A percentile compares a stretch with the other conserved stretches of the same genome.
Evolutionary conservation across 2,797 vertebrate genomes (phyloP).

Genomic region (Pangasius mekongensis): DNA sequence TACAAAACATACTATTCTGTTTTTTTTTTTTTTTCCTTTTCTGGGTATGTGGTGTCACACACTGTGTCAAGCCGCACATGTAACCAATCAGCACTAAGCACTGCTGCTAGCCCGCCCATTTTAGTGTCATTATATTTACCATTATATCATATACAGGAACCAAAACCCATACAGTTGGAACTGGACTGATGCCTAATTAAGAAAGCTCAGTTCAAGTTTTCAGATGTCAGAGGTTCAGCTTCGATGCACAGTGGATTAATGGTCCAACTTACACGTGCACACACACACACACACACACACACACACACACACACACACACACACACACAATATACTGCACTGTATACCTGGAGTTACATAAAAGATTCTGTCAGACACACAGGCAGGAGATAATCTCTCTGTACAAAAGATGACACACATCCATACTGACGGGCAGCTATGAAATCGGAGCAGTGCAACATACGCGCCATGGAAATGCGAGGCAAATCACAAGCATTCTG

Average conservation of each 20-base stretch:
- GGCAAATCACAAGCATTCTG: conserved; percentile 10
- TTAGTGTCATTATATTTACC: neutral
- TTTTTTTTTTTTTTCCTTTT: neutral
- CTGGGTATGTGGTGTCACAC: neutral
- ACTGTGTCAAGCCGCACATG: neutral
- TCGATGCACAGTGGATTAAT: neutral
- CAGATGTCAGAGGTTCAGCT: neutral
- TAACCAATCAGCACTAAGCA: neutral
- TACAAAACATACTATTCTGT: neutral
- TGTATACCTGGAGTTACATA: neutral
- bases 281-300: no score
- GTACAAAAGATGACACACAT: neutral
- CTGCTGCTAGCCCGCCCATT: neutral
- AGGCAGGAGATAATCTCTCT: conserved; percentile 15
- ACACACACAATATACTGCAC: neutral
- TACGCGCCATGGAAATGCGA: conserved; percentile 12
- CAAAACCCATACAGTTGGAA: neutral
- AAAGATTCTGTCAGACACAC: conserved; percentile 25
- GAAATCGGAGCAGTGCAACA: neutral
- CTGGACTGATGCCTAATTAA: neutral
- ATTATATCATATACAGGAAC: neutral
- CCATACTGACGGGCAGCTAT: neutral
- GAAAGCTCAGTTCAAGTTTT: neutral
- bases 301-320: neutral
- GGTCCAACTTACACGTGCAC: neutral